phyloP scores from a whole-genome alignment of 2,797 vertebrate genomes.

The Lepidocolaptes lacrymiger region DNA sequence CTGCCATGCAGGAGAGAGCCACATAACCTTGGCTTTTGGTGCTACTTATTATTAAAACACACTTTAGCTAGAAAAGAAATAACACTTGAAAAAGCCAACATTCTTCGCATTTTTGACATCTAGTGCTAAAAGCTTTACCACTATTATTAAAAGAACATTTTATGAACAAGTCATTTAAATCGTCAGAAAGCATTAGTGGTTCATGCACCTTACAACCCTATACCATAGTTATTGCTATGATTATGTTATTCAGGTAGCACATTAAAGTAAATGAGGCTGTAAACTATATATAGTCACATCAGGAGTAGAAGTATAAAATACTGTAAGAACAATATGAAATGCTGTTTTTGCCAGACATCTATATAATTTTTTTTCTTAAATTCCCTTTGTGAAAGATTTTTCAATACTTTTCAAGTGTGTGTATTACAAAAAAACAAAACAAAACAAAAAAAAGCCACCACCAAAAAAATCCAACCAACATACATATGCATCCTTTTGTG shows the following conservation, averaged over 20 bases:
- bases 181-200: constrained; percentile 74
- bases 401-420: constrained; percentile 35
- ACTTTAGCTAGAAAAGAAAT: constrained; percentile 69
- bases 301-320: constrained; percentile 67
- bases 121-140: constrained; percentile 74
- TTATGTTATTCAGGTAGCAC: constrained; percentile 80
- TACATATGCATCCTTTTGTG: constrained; percentile 43
- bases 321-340: constrained; percentile 68
- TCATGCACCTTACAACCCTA: constrained; percentile 70
- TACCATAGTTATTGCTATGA: constrained; percentile 75
- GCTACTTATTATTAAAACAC: constrained; percentile 66
- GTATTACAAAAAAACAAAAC: not conserved
- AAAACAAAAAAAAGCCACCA: not conserved
- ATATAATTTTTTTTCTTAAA: not conserved
- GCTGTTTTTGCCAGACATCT: constrained; percentile 46
- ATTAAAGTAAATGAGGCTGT: constrained; percentile 81
- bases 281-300: constrained; percentile 75
- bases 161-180: constrained; percentile 77
- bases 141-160: constrained; percentile 78
- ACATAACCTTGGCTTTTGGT: constrained; percentile 60
- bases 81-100: constrained; percentile 68
- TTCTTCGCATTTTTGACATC: constrained; percentile 72
- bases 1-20: constrained; percentile 13
- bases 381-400: constrained; percentile 54
- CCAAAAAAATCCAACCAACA: not conserved